Base-by-base conservation (phyloP, 2,797 vertebrate genomes). In the Margarornis squamiger region DNA sequence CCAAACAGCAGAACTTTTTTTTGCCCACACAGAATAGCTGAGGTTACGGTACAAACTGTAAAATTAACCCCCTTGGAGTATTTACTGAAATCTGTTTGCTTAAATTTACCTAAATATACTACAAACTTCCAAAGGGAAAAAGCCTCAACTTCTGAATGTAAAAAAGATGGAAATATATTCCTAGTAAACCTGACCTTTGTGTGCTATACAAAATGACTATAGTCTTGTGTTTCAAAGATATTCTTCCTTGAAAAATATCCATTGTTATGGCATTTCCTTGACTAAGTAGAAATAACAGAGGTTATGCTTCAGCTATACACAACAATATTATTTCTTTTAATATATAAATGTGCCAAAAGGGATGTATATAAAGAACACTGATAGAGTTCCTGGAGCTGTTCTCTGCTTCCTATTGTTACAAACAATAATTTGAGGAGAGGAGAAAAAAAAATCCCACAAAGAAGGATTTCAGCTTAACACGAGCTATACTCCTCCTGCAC, bases 281-380 rank as follows among this genome's bases (percentile, higher is more conserved):
- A 83, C 92, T 94, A 95, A 95, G 91, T 67, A 92, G 92, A 96
- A 96, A 95, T 72, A 92, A 91, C 63, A 92, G 92, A 92, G 92
- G 86, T 92, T 91, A 78, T 80, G 85, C 82, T 94, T 92, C 88
- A 92, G 92, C 68, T 91, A 73, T 71, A 90, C 75, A 82, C 83
- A 92, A 92, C 80, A 71, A 92, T 92, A 95, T 97, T 95, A 91
- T 97, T 94, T 96, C 93, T 94, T 96, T 96, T 95, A 97, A 93
- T 97, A 95, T 93, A 87, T 83, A 95, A 96, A 95, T 67, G 76
- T 82, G 85, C 81, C 67, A 88, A 92, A 94, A 95, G 94, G 95
- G 92, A 86, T 29, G 8, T 95, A 90, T 93, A 82, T 90, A 81
- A 95, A 87, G 81, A 88, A 93, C 74, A 78, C 87, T 71, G 81